These are phyloP conservation scores for Leucozona laternaria DNA, from an alignment of 2,888 invertebrate species.

Conservation along the genomic window DNA sequence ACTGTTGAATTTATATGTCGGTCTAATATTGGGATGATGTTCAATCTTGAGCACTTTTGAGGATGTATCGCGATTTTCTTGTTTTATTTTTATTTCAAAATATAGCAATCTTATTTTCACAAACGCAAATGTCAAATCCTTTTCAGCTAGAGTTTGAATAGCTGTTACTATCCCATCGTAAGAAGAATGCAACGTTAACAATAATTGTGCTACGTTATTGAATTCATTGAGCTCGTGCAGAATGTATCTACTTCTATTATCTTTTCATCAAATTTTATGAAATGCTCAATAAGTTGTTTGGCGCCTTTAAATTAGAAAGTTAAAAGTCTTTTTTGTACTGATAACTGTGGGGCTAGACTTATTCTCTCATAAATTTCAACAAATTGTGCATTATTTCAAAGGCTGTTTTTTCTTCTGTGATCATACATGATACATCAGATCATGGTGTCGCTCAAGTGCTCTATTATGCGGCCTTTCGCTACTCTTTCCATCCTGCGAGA, in stretches of 20 bases:
- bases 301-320: constrained; percentile 51
- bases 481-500: too few relatives aligned
- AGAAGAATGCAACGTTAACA: background rate
- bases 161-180: background rate
- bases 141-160: background rate
- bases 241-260: background rate
- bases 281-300: constrained; percentile 31
- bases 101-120: background rate
- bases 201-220: too few relatives aligned
- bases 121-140: background rate
- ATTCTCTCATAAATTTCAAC: constrained; percentile 6
- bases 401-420: background rate
- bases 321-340: constrained; percentile 35
- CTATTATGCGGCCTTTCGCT: too few relatives aligned
- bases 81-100: background rate
- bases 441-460: too few relatives aligned
- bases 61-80: too few relatives aligned
- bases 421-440: background rate
- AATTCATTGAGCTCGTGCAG: background rate
- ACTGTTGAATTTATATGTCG: too few relatives aligned
- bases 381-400: background rate
- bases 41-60: too few relatives aligned
- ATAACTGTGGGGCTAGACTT: constrained; percentile 40
- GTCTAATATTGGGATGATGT: too few relatives aligned
- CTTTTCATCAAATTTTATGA: constrained; percentile 79